Evolutionary conservation across 1,140 invertebrate species (phyloP).

Genomic region (Drosophila ananassae): DNA sequence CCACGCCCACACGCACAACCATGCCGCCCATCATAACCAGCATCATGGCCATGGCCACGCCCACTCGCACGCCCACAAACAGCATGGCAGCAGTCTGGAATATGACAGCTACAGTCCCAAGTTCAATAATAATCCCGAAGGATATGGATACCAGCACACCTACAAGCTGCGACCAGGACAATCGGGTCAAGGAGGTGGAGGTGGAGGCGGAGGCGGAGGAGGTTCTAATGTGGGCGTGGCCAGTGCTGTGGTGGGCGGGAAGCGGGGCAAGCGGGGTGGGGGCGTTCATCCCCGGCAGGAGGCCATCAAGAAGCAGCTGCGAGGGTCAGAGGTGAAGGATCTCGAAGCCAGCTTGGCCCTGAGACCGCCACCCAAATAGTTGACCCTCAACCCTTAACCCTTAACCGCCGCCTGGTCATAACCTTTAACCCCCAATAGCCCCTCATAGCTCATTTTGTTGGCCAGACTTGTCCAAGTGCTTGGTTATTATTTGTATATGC

Average conservation of each 20-base stretch:
- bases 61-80: slow-evolving; percentile 5
- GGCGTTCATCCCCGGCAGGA: slow-evolving; percentile 21
- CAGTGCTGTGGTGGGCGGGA: slow-evolving; percentile 20
- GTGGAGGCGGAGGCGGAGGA: slow-evolving; percentile 11
- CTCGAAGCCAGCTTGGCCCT: slow-evolving; percentile 76
- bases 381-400: slow-evolving; percentile 5
- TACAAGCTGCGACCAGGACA: slow-evolving; percentile 53
- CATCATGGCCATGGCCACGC: slow-evolving; percentile 10
- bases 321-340: slow-evolving; percentile 57
- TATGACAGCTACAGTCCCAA: slow-evolving; percentile 82
- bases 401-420: neutral
- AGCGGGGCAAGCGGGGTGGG: slow-evolving; percentile 54
- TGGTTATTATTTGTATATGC: slow-evolving; percentile 33
- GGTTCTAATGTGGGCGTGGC: slow-evolving; percentile 4
- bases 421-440: neutral
- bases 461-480: slow-evolving; percentile 27
- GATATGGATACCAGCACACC: slow-evolving; percentile 79
- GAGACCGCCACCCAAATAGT: slow-evolving; percentile 77
- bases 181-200: slow-evolving; percentile 1
- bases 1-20: slow-evolving; percentile 15
- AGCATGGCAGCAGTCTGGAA: slow-evolving; percentile 48
- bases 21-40: slow-evolving; percentile 10
- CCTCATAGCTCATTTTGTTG: slow-evolving; percentile 56
- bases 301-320: slow-evolving; percentile 59
- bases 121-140: slow-evolving; percentile 82